These are phyloP conservation scores for Listronotus oregonensis DNA, from an alignment of 1,140 invertebrate genomes.

Conservation along the genomic window DNA sequence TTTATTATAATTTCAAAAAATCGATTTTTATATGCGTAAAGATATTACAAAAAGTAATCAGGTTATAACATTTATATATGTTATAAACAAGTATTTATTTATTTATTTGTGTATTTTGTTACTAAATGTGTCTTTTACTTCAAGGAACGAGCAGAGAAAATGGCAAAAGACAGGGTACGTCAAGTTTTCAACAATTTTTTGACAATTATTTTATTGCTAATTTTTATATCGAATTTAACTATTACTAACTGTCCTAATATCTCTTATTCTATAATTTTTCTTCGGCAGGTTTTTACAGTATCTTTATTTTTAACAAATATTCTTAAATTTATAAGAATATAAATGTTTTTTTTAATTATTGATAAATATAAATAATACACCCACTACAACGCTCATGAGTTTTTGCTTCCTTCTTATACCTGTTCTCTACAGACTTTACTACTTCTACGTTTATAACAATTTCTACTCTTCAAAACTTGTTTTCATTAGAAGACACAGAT, in stretches of 20 bases:
- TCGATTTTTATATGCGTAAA: neutral
- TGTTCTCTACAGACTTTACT: no score
- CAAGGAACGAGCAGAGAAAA: conserved; percentile 53
- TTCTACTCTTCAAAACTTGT: neutral
- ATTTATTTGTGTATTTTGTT: conserved; percentile 37
- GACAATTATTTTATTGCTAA: conserved; percentile 5
- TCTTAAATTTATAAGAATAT: no score
- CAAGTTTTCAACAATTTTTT: conserved; percentile 15
- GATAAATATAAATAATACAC: no score
- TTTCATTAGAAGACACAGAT: no score
- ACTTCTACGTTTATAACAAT: no score
- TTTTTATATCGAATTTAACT: conserved; percentile 22
- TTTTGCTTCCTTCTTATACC: no score
- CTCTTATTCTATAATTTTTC: neutral
- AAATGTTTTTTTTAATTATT: no score
- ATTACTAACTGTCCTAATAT: conserved; percentile 12
- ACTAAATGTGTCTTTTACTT: conserved; percentile 48
- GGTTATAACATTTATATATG: conserved; percentile 8
- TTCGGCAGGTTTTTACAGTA: conserved; percentile 10
- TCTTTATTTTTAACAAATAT: neutral
- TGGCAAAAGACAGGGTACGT: conserved; percentile 56
- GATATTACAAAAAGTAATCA: conserved; percentile 1
- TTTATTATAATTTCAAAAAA: no score
- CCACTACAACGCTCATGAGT: no score
- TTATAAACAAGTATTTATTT: conserved; percentile 22